Evolutionary conservation across 2,888 invertebrate species (phyloP), one percentile per base, ranked within the genome.

Genomic region (Maniola hyperantus): DNA sequence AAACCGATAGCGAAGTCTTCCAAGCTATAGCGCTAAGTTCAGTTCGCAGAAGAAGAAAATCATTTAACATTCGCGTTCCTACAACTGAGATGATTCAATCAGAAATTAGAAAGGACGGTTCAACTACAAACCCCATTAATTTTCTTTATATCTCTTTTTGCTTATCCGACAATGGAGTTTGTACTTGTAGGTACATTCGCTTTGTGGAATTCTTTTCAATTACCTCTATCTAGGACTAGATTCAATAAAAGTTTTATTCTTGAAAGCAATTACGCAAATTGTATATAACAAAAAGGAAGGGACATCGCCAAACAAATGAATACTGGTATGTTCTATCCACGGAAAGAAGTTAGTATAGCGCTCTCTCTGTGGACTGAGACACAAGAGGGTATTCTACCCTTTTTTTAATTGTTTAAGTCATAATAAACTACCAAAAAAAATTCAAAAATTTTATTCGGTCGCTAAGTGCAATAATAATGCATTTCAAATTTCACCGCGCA

Each of bases 181-280:
- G 4, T 26, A 33, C 13, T 34, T 33, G 13, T 42, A 42, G 13
- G 36, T 36, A 10, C 36, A 36, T 15, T 55, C 36, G 55, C 55
- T 55, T 55, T 55, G 55, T 36, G 55, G 36, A 39, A 6, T 55
- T 33, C 26, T 53, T 53, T 54, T 36, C 54, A 54, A 36, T 55
- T 55, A 55, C n/a, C 34, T 33, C 36, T 54, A 34, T 55, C 55
- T 55, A 53, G 53, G 26, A 53, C 53, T 53, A 55, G 15, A 36
- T 55, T 18, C 55, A 36, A 36, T 55, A 55, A 55, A 55, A 55
- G 54, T 53, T 51, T 26, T 11, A 10, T 20, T 20, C n/a, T 33
- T 34, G 53, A 53, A 53, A n/a, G 53, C 34, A 53, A 53, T 34
- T 53, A 34, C n/a, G 53, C n/a, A 53, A 53, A 53, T 53, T 53